Evolutionary conservation across 92 coral and sea anemone genomes (phyloP).

Genomic region (Parazoanthus swiftii): DNA sequence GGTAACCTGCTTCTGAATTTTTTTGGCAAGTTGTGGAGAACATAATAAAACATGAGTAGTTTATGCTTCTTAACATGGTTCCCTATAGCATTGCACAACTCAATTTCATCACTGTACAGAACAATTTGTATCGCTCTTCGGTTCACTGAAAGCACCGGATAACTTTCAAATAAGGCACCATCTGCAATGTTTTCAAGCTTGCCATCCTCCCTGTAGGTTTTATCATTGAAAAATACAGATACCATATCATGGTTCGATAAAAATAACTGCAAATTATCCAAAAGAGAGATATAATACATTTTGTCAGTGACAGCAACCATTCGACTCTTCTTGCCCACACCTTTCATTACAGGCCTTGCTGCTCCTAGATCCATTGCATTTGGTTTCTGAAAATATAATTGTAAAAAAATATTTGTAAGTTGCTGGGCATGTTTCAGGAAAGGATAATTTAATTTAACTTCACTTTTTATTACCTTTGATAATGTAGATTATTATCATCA

Average conservation of each 20-base stretch:
- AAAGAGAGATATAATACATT: slow-evolving; percentile 40
- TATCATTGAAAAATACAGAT: slow-evolving; percentile 13
- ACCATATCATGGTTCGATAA: slow-evolving; percentile 34
- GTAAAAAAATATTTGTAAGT: no score
- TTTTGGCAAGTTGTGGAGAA: slow-evolving; percentile 45
- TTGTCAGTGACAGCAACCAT: neutral
- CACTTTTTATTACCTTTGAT: no score
- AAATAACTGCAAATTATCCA: slow-evolving; percentile 17
- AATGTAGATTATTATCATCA: no score
- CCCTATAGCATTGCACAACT: slow-evolving; percentile 61
- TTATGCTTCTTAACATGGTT: slow-evolving; percentile 52
- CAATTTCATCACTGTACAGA: slow-evolving; percentile 60
- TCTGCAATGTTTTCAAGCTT: slow-evolving; percentile 53
- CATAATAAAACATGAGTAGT: slow-evolving; percentile 54
- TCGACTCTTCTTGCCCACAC: neutral
- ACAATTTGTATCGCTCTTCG: slow-evolving; percentile 43
- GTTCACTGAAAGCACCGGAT: slow-evolving; percentile 48
- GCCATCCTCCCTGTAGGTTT: slow-evolving; percentile 36
- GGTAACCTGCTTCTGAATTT: slow-evolving; percentile 45
- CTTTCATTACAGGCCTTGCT: slow-evolving; percentile 3
- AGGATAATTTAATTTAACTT: no score
- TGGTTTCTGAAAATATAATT: no score
- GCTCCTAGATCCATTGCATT: neutral
- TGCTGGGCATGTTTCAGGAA: no score
- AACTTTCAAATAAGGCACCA: slow-evolving; percentile 47